phyloP scores from a whole-genome alignment of 2,888 invertebrate genomes.

The Andrena marginata region DNA sequence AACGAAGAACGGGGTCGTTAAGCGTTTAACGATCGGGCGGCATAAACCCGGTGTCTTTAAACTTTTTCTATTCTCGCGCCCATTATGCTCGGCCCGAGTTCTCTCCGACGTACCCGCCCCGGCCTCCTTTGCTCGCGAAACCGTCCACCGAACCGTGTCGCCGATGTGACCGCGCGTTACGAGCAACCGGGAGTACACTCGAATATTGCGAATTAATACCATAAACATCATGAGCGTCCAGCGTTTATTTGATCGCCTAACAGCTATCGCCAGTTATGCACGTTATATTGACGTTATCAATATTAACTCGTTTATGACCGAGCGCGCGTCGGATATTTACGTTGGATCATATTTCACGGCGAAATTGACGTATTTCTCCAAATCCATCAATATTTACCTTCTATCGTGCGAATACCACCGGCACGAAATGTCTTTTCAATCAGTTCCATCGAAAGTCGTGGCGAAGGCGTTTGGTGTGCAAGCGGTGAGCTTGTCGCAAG shows the following conservation, averaged over 20 bases:
- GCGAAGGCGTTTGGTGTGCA: no score
- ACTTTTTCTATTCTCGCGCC: slow-evolving; percentile 14
- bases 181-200: no score
- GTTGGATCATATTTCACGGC: background rate
- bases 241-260: slow-evolving; percentile 14
- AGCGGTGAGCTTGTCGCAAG: no score
- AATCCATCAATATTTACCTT: slow-evolving; percentile 1
- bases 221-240: background rate
- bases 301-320: background rate
- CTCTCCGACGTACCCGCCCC: background rate
- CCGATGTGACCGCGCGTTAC: background rate
- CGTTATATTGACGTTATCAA: slow-evolving; percentile 1
- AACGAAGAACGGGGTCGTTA: slow-evolving; percentile 52
- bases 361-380: background rate
- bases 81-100: background rate
- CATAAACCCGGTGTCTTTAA: slow-evolving; percentile 41
- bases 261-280: slow-evolving; percentile 15
- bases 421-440: background rate
- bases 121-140: background rate
- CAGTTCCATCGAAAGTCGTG: no score
- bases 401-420: background rate
- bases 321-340: slow-evolving; percentile 3
- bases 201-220: background rate
- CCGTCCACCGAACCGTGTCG: background rate
- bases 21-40: slow-evolving; percentile 55